These are phyloP conservation scores for Apamea monoglypha DNA, from an alignment of 2,888 invertebrate genomes.

Conservation along the genomic window DNA sequence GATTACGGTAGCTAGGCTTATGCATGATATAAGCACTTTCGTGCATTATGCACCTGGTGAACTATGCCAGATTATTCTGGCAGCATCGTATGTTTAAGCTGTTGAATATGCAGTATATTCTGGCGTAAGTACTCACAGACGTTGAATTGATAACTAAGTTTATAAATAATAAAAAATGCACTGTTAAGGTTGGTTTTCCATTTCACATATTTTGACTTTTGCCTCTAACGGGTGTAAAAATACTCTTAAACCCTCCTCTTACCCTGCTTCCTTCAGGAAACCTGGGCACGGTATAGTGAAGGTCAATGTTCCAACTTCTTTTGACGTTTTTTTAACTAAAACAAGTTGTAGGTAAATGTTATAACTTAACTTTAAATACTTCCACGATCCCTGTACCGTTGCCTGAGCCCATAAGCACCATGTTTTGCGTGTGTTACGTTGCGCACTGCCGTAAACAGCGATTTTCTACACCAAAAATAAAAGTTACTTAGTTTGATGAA, in stretches of 20 bases:
- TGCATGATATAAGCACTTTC: slow-evolving; percentile 41
- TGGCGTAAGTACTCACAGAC: not conserved
- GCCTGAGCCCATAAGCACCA: not conserved
- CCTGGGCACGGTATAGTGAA: too few relatives aligned
- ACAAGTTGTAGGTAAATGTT: too few relatives aligned
- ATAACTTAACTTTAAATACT: too few relatives aligned
- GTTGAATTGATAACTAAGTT: not conserved
- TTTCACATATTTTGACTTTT: not conserved
- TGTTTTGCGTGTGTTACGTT: not conserved
- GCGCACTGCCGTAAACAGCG: not conserved
- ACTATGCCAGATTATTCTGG: slow-evolving; percentile 15
- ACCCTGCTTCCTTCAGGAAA: too few relatives aligned
- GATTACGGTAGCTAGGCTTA: slow-evolving; percentile 68
- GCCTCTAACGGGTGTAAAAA: not conserved
- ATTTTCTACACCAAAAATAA: not conserved
- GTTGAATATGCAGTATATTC: not conserved
- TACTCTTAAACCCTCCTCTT: too few relatives aligned
- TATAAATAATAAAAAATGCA: not conserved
- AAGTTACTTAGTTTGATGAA: not conserved
- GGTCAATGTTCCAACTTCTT: too few relatives aligned
- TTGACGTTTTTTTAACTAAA: too few relatives aligned
- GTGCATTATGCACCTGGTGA: slow-evolving; percentile 35
- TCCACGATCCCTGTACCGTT: not conserved
- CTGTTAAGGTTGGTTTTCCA: not conserved
- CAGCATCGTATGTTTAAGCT: not conserved